phyloP scores from a whole-genome alignment of 2,113 vertebrate species.

The human region DNA sequence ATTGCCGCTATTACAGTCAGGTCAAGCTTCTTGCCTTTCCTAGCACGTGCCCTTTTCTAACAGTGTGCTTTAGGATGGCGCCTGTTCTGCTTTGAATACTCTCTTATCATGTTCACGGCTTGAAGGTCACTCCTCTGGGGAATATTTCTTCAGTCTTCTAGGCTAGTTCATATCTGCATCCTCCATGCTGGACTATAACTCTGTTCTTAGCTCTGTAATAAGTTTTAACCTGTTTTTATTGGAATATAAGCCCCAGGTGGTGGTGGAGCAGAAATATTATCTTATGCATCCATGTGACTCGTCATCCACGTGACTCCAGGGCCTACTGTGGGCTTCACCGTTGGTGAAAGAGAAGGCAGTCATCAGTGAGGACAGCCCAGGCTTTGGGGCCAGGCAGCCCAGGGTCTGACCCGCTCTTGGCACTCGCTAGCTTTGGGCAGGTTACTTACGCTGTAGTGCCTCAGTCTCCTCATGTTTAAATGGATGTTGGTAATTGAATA shows the following conservation, averaged over 20 bases:
- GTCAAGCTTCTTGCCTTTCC: background rate
- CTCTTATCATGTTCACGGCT: fast-evolving
- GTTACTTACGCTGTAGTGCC: background rate
- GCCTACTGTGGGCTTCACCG: background rate
- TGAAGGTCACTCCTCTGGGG: background rate
- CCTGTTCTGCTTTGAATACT: background rate
- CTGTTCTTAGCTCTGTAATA: background rate
- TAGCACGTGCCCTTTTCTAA: background rate
- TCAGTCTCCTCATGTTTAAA: background rate
- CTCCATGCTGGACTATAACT: background rate
- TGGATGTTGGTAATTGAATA: background rate
- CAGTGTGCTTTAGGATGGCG: background rate
- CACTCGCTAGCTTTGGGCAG: background rate
- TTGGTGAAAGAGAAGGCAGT: background rate
- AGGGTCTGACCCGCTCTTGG: background rate
- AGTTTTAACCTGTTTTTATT: background rate
- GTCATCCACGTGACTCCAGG: background rate
- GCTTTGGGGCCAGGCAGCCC: background rate
- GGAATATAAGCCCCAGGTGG: background rate
- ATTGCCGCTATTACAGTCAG: fast-evolving
- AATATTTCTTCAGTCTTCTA: background rate
- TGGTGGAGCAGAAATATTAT: background rate
- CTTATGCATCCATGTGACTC: background rate
- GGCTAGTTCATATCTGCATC: background rate
- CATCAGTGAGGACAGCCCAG: background rate